Conservation (phyloP, 2,113 vertebrate genomes). For the Barnardius zonarius region DNA sequence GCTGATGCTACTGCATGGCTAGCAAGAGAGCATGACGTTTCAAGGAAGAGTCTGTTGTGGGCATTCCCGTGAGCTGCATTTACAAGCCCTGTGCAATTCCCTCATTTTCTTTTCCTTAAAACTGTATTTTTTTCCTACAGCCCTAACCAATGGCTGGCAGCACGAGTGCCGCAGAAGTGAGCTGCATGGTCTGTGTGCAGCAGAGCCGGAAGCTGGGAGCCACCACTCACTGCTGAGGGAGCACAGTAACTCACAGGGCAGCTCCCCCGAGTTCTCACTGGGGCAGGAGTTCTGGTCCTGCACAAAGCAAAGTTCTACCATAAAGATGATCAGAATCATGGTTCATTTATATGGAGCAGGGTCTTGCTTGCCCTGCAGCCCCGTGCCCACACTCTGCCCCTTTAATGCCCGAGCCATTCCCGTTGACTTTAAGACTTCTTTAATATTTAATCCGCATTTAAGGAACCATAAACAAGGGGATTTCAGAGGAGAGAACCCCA, state of each 20-base stretch:
- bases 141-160: not conserved
- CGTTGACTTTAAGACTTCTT: not conserved
- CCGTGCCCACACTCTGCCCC: accelerated
- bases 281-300: not conserved
- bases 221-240: not conserved
- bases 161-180: not conserved
- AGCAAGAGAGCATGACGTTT: not conserved
- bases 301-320: not conserved
- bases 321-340: accelerated
- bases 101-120: not conserved
- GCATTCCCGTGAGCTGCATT: not conserved
- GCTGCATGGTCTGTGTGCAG: accelerated
- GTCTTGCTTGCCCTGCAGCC: not conserved
- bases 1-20: not conserved
- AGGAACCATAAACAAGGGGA: not conserved
- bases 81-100: not conserved
- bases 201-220: not conserved
- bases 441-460: not conserved
- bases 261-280: not conserved
- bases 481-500: not conserved
- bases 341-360: not conserved
- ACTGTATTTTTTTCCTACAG: not conserved
- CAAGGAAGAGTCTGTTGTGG: not conserved
- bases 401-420: not conserved
- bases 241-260: not conserved